phyloP scores from a whole-genome alignment of 2,888 invertebrate species.

The Biston betularia region DNA sequence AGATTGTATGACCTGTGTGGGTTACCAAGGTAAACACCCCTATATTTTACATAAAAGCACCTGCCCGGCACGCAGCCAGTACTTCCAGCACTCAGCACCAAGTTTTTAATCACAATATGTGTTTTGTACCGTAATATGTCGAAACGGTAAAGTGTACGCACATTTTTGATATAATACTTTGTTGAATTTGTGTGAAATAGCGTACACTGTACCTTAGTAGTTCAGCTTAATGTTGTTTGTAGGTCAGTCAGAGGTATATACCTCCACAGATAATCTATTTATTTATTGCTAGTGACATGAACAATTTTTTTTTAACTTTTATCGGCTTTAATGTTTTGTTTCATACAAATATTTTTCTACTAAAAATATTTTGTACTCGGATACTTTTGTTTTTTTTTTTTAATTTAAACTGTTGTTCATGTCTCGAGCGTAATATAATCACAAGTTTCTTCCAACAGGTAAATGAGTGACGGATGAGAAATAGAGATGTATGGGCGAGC shows the following conservation, averaged over 20 bases:
- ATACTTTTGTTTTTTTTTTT: not conserved
- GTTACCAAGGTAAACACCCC: slow-evolving; percentile 76
- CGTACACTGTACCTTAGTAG: slow-evolving; percentile 78
- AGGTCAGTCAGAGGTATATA: slow-evolving; percentile 71
- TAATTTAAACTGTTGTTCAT: slow-evolving; percentile 47
- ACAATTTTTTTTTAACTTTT: slow-evolving; percentile 21
- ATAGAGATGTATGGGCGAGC: slow-evolving; percentile 81
- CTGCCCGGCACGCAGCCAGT: slow-evolving; percentile 86
- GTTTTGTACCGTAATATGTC: slow-evolving; percentile 84
- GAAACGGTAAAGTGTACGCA: slow-evolving; percentile 80
- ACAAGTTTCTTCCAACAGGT: slow-evolving; percentile 71
- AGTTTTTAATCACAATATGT: slow-evolving; percentile 84
- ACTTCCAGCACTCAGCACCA: slow-evolving; percentile 84
- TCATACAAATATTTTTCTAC: not conserved
- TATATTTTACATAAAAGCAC: slow-evolving; percentile 84
- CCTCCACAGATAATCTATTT: slow-evolving; percentile 60
- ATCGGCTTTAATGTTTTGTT: not conserved
- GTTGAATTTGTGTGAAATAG: slow-evolving; percentile 41
- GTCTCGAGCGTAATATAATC: slow-evolving; percentile 64
- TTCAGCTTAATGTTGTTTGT: slow-evolving; percentile 84
- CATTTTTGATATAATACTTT: slow-evolving; percentile 25
- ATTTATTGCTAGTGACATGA: slow-evolving; percentile 52
- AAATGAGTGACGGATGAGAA: slow-evolving; percentile 74
- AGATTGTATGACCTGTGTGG: slow-evolving; percentile 69
- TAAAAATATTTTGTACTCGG: not conserved